Conservation (phyloP, 2,888 invertebrate species). For the Syrphus vitripennis region DNA sequence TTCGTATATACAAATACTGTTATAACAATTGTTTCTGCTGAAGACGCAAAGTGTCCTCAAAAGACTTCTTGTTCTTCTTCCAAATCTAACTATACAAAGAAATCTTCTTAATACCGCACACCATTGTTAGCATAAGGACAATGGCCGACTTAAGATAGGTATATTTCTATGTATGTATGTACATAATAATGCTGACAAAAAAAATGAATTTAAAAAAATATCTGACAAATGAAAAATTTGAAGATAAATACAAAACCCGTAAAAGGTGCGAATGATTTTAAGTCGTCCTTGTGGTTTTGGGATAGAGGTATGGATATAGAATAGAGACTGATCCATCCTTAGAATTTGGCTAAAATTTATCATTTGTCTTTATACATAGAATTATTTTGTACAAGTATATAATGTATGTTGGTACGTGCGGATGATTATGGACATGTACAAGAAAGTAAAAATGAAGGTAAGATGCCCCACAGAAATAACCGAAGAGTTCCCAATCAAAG, state of each 20-base stretch:
- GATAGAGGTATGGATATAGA: too few species aligned
- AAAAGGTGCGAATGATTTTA: constrained; percentile 38
- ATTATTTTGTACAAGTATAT: too few species aligned
- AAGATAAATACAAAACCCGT: not conserved
- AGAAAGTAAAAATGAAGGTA: too few species aligned
- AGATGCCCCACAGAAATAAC: too few species aligned
- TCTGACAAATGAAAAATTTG: constrained; percentile 10
- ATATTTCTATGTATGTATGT: too few species aligned
- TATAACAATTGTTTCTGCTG: constrained; percentile 27
- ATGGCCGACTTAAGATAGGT: constrained; percentile 30
- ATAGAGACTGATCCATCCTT: too few species aligned
- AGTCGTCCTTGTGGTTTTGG: not conserved
- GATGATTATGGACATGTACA: too few species aligned
- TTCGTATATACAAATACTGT: constrained; percentile 2
- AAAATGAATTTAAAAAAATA: constrained; percentile 1
- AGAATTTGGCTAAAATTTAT: too few species aligned
- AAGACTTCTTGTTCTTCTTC: constrained; percentile 5
- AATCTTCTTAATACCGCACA: constrained; percentile 32
- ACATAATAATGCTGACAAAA: not conserved
- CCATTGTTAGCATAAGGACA: constrained; percentile 46
- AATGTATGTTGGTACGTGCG: too few species aligned
- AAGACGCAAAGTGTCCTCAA: constrained; percentile 46
- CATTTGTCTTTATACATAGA: too few species aligned
- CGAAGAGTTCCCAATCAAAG: too few species aligned
- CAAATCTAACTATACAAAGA: constrained; percentile 1